Percentiles rank a stretch among this genome's conserved stretches.
phyloP scores from a whole-genome alignment of 2,113 vertebrate species.

The Saccopteryx bilineata region DNA sequence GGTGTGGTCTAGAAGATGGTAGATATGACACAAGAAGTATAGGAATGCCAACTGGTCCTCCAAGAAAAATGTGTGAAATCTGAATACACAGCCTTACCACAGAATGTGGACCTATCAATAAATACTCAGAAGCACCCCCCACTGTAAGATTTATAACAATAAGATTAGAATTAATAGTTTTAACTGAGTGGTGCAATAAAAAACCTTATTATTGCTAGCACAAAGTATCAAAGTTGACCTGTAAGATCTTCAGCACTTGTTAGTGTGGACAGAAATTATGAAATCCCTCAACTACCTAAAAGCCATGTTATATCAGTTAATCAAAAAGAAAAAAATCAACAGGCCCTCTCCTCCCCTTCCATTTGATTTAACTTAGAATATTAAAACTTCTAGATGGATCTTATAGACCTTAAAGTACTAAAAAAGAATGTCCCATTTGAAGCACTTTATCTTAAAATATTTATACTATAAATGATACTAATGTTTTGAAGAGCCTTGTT shows the following conservation, averaged over 20 bases:
- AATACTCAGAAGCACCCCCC: background rate
- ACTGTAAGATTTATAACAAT: background rate
- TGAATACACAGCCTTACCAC: background rate
- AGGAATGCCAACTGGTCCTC: background rate
- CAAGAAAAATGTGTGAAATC: background rate
- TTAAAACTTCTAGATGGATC: background rate
- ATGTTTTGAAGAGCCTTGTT: background rate
- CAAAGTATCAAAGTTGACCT: background rate
- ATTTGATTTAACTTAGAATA: background rate
- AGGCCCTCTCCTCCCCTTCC: background rate
- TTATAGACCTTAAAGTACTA: background rate
- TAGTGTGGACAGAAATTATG: background rate
- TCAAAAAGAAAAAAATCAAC: background rate
- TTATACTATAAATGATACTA: background rate
- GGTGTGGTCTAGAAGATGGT: background rate
- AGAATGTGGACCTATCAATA: background rate
- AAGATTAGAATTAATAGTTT: background rate
- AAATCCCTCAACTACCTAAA: background rate
- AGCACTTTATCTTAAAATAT: background rate
- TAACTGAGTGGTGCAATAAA: background rate
- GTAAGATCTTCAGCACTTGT: background rate
- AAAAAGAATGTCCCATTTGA: background rate
- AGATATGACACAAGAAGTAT: fast-evolving
- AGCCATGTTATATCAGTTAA: background rate
- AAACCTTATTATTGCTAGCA: background rate